Percentiles rank a stretch among this genome's conserved stretches.
These are phyloP conservation scores for Eilema griseolum DNA, from an alignment of 2,888 invertebrate species.

Conservation along the genomic window DNA sequence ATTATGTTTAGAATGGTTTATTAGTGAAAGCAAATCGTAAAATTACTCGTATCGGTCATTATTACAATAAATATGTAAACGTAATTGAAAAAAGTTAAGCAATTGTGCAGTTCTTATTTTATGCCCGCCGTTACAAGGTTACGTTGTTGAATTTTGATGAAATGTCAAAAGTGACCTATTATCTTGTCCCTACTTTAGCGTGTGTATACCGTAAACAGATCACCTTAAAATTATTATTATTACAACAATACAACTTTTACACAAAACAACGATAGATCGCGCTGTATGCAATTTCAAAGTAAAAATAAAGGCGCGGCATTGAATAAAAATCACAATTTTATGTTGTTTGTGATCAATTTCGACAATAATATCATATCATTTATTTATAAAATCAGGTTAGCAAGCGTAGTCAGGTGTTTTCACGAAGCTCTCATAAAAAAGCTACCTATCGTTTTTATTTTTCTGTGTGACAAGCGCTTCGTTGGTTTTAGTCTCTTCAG, in stretches of 20 bases:
- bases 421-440: slow-evolving; percentile 24
- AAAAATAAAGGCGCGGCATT: slow-evolving; percentile 19
- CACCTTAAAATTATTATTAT: not conserved
- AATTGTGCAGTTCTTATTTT: no score
- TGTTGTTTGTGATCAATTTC: not conserved
- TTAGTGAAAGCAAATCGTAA: no score
- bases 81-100: no score
- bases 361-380: not conserved
- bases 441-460: slow-evolving; percentile 33
- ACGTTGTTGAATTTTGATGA: no score
- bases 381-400: slow-evolving; percentile 10
- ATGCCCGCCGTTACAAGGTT: no score
- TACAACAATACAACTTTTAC: slow-evolving; percentile 1
- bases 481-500: slow-evolving; percentile 12
- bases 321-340: not conserved
- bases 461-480: slow-evolving; percentile 47
- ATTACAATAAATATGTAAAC: no score
- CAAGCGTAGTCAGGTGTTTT: slow-evolving; percentile 43
- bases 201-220: not conserved
- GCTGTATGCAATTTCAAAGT: slow-evolving; percentile 13
- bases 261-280: slow-evolving; percentile 10
- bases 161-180: no score
- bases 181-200: no score
- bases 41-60: no score
- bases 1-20: no score